Evolutionary conservation across 2,888 invertebrate species (phyloP).

Genomic region (Papilio protenor): DNA sequence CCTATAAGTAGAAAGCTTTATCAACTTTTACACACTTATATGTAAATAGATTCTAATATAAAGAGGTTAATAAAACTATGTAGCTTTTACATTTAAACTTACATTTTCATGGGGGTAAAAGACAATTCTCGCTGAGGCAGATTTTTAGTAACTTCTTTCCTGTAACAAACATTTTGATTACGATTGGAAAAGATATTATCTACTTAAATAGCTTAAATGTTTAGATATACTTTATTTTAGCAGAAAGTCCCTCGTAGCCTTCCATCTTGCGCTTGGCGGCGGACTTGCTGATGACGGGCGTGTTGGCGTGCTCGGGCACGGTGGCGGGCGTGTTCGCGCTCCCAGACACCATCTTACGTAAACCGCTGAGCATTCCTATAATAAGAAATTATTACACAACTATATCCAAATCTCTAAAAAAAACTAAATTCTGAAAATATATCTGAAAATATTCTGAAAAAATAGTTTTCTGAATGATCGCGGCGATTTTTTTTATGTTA

Average conservation of each 20-base stretch:
- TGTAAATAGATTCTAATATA: background rate
- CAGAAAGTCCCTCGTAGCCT: constrained; percentile 82
- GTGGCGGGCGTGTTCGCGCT: constrained; percentile 82
- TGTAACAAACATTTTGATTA: constrained; percentile 63
- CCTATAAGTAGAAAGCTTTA: constrained; percentile 56
- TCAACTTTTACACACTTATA: background rate
- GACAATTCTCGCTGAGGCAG: constrained; percentile 86
- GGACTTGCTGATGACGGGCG: constrained; percentile 85
- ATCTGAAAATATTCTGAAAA: no score
- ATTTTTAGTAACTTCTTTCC: constrained; percentile 85
- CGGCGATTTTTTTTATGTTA: no score
- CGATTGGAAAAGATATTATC: background rate
- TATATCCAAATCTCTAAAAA: background rate
- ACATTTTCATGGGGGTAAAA: constrained; percentile 86
- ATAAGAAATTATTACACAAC: background rate
- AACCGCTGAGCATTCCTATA: constrained; percentile 89
- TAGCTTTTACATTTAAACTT: constrained; percentile 57
- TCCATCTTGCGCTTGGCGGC: constrained; percentile 88
- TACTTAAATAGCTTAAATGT: background rate
- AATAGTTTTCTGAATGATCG: no score
- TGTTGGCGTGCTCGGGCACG: constrained; percentile 73
- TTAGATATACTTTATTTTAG: constrained; percentile 86
- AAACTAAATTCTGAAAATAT: no score
- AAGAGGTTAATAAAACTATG: background rate
- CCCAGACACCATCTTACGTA: constrained; percentile 91